Conservation (phyloP, 1,140 invertebrate genomes). For the Drosophila varians region DNA sequence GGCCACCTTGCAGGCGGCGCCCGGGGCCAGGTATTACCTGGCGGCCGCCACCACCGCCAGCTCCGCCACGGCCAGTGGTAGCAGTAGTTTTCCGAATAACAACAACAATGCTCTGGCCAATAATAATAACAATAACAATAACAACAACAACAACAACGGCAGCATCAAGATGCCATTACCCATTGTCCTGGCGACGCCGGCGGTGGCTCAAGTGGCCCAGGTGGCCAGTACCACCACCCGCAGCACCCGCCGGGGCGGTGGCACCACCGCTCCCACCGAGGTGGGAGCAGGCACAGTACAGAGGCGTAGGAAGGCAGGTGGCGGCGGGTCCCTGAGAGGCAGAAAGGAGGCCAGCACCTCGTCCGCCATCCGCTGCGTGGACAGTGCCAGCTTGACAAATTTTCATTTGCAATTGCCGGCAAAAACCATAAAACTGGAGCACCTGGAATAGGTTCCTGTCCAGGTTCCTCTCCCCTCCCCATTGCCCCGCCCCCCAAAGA, state of each 20-base stretch:
- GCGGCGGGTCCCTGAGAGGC: too few species aligned
- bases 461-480: too few species aligned
- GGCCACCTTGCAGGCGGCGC: constrained; percentile 33
- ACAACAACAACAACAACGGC: constrained; percentile 50
- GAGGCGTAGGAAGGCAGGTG: constrained; percentile 7
- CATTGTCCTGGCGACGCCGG: constrained; percentile 50
- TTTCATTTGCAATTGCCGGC: constrained; percentile 49
- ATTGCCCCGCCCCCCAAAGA: neutral
- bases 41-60: constrained; percentile 23
- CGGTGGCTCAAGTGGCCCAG: neutral
- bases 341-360: too few species aligned
- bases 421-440: constrained; percentile 66
- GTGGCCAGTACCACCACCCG: constrained; percentile 14
- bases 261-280: neutral
- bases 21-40: constrained; percentile 43
- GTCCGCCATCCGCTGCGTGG: constrained; percentile 51
- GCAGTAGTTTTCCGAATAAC: constrained; percentile 12
- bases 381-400: constrained; percentile 58
- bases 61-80: constrained; percentile 6
- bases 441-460: constrained; percentile 40
- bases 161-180: constrained; percentile 52
- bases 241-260: constrained; percentile 1
- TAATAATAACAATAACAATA: too few species aligned
- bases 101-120: constrained; percentile 48
- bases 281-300: neutral